Percentiles rank a stretch among this genome's conserved stretches.
These are phyloP conservation scores for Stratiomys singularior DNA, from an alignment of 2,888 invertebrate genomes.

Conservation along the genomic window DNA sequence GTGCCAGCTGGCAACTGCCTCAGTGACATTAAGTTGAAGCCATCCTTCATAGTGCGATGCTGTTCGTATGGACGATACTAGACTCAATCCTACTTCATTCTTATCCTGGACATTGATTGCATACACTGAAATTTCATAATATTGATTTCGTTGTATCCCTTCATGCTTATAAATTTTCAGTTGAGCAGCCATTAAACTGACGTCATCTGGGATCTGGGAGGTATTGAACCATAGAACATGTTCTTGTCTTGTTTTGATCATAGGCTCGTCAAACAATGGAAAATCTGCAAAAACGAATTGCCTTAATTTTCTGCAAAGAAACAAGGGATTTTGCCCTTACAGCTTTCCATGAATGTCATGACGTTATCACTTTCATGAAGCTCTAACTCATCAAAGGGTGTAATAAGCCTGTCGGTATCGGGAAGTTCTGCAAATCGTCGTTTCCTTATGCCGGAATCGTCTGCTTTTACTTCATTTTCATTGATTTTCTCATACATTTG, in stretches of 20 bases:
- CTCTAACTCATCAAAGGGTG: conserved; percentile 82
- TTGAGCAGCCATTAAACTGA: conserved; percentile 85
- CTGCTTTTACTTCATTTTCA: conserved; percentile 63
- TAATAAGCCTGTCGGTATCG: conserved; percentile 74
- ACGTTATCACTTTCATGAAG: conserved; percentile 94
- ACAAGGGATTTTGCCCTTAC: conserved; percentile 67
- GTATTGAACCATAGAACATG: conserved; percentile 85
- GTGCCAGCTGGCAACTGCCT: conserved; percentile 81
- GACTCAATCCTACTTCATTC: conserved; percentile 72
- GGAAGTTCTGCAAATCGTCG: conserved; percentile 69
- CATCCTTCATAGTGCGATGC: conserved; percentile 84
- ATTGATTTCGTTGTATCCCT: conserved; percentile 58
- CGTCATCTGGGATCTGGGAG: conserved; percentile 83
- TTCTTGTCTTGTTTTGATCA: background rate
- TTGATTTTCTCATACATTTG: conserved; percentile 84
- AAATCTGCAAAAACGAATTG: too few relatives aligned
- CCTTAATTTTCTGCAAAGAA: background rate
- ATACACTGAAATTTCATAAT: conserved; percentile 62
- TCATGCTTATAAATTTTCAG: conserved; percentile 76
- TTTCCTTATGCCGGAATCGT: conserved; percentile 49
- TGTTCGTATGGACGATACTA: conserved; percentile 79
- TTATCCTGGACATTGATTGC: conserved; percentile 63
- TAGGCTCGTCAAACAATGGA: background rate
- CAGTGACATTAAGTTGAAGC: conserved; percentile 87
- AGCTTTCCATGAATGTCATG: conserved; percentile 92